Percentiles rank a stretch among this genome's conserved stretches.
Evolutionary conservation across 2,113 vertebrate genomes (phyloP).

Genomic region (Stegastes partitus): DNA sequence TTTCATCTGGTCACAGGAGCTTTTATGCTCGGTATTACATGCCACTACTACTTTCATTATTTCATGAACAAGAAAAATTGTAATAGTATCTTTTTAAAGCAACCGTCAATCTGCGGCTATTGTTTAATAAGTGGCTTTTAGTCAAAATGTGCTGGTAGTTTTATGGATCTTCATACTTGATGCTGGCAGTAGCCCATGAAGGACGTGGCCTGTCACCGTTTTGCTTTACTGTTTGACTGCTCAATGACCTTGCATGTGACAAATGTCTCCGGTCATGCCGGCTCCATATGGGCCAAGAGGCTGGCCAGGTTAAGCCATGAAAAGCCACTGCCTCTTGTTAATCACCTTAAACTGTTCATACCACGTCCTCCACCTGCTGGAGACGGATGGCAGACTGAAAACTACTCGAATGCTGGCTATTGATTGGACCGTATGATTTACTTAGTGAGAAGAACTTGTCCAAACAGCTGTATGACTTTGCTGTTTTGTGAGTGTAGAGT

Average conservation of each 20-base stretch:
- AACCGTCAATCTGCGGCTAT: conserved; percentile 2
- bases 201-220: not conserved
- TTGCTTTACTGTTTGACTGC: conserved; percentile 21
- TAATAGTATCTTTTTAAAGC: not conserved
- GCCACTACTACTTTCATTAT: no score
- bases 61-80: no score
- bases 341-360: conserved; percentile 41
- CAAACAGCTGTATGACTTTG: not conserved
- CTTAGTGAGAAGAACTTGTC: conserved; percentile 13
- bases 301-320: not conserved
- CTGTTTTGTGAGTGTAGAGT: not conserved
- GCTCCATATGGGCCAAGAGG: conserved; percentile 3
- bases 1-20: not conserved
- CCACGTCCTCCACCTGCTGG: conserved; percentile 15
- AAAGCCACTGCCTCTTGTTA: conserved; percentile 46
- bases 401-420: not conserved
- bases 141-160: not conserved
- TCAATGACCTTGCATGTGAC: conserved; percentile 48
- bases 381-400: not conserved
- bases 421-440: conserved; percentile 15
- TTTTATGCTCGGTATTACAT: no score
- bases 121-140: conserved; percentile 17
- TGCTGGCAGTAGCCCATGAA: not conserved
- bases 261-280: conserved; percentile 37
- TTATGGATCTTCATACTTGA: not conserved